Evolutionary conservation across 2,113 vertebrate genomes (phyloP).

Genomic region (Eretmodus cyanostictus): DNA sequence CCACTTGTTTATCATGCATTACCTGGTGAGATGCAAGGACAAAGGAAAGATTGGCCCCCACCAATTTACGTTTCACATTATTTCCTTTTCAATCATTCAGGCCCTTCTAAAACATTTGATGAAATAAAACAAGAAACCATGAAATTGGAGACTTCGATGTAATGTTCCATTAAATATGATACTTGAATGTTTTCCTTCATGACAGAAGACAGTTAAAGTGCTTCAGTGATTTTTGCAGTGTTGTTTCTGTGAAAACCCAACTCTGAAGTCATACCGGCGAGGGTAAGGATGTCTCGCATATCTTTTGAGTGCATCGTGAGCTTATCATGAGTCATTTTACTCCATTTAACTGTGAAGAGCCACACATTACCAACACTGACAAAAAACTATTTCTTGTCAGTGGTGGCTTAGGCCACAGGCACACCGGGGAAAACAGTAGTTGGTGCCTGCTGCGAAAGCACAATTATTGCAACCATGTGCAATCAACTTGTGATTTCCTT

Average conservation of each 20-base stretch:
- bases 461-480: neutral
- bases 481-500: neutral
- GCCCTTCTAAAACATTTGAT: neutral
- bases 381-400: neutral
- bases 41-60: neutral
- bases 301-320: neutral
- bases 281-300: neutral
- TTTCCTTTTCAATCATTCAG: neutral
- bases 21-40: neutral
- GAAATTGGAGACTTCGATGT: neutral
- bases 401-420: neutral
- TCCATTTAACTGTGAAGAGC: neutral
- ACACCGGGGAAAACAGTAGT: rapidly evolving
- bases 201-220: neutral
- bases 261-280: rapidly evolving
- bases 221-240: neutral
- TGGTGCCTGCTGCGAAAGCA: rapidly evolving
- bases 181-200: neutral
- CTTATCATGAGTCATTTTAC: neutral
- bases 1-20: neutral
- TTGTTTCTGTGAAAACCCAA: neutral
- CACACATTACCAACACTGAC: neutral
- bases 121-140: neutral
- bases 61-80: neutral
- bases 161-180: neutral